A percentile compares a stretch with the other conserved stretches of the same genome.
Evolutionary conservation across 2,797 vertebrate genomes (phyloP).

Genomic region (Phrynocephalus vlangalii): DNA sequence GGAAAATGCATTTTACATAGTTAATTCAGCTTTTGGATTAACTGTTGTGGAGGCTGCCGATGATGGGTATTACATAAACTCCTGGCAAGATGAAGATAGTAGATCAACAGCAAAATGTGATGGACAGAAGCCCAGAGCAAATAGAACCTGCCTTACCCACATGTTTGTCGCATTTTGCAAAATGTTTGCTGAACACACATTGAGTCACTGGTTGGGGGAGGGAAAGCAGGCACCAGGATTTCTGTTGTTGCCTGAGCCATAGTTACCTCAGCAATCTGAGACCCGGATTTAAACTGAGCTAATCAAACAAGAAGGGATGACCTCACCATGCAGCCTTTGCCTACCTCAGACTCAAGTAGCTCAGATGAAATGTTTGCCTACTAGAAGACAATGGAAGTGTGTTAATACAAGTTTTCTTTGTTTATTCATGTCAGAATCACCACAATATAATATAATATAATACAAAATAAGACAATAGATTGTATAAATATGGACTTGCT

Average conservation of each 20-base stretch:
- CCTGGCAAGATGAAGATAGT: neutral
- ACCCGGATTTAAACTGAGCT: conserved; percentile 65
- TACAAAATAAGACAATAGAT: neutral
- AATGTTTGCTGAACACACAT: conserved; percentile 10
- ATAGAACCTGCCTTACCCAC: neutral
- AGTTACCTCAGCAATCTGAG: conserved; percentile 60
- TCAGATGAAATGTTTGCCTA: conserved; percentile 37
- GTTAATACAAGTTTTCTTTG: conserved; percentile 22
- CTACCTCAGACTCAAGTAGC: conserved; percentile 42
- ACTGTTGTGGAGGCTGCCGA: neutral
- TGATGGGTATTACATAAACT: neutral
- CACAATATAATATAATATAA: neutral
- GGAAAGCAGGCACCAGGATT: conserved; percentile 12
- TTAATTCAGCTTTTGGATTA: neutral
- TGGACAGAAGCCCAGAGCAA: neutral
- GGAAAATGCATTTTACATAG: neutral
- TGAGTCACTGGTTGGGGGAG: neutral
- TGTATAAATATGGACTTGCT: too few species aligned
- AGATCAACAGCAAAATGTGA: conserved; percentile 11
- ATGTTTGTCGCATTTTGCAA: neutral
- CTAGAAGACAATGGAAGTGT: conserved; percentile 59
- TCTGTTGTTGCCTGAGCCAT: conserved; percentile 62
- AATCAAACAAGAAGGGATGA: conserved; percentile 65
- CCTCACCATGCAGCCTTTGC: conserved; percentile 66
- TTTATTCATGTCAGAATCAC: neutral